Evolutionary conservation across 2,888 invertebrate species (phyloP), one percentile per base, ranked within the genome.

Genomic region (Euzophera pinguis): DNA sequence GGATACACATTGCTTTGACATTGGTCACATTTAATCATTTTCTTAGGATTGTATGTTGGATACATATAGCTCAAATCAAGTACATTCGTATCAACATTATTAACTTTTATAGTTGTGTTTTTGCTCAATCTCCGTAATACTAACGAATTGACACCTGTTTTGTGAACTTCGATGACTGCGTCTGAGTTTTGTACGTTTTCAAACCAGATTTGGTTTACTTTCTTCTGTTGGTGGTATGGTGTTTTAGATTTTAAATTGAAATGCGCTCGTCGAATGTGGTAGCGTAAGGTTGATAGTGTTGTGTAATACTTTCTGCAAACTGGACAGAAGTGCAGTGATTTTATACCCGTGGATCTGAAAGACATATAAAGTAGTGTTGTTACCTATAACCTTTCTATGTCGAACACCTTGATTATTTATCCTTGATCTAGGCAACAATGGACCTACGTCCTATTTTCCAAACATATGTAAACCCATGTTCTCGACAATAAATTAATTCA

Each of bases 191-290:
- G 42, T 0, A 83, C 84, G 6, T 66, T 75, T 45, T 85, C 85
- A 1, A 73, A 74, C 83, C 85, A 85, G 0, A 77, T 71, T 50
- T 83, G 71, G 53, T 84, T 78, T 0, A 83, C 61, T 34, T 72
- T 61, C 53, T 77, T 78, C 0, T 58, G 34, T 0, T 73, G 62
- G 0, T 62, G 69, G 9, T 63, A 63, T 0, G 76, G 72, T 4
- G 62, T 53, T 9, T 57, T 65, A 0, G 72, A 59, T 8, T 58
- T 53, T 0, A 80, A 52, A 48, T 84, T 84, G 60, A 71, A 85
- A 39, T 86, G 86, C 0, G 53, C 16, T 1, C 57, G 57, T 0
- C 60, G 27, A 16, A 58, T 55, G 37, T 60, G 60, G 14, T 65
- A 67, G 9, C 60, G 71, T 0, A 83, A 55, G 6, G 59, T 56